Base-by-base conservation (phyloP, 2,113 vertebrate species). In the Tinamus guttatus region DNA sequence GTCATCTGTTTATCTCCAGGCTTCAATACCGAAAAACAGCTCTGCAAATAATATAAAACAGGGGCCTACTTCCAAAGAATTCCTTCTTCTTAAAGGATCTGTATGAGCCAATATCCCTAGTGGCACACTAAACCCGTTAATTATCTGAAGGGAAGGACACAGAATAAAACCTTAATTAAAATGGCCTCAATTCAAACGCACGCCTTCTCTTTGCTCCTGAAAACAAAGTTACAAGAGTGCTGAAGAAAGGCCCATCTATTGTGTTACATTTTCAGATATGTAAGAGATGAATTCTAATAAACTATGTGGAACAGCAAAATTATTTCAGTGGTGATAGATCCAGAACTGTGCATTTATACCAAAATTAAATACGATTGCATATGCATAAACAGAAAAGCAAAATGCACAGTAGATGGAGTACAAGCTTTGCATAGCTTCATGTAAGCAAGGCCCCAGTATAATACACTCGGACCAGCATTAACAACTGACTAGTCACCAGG, bases 311-410 rank as follows among this genome's bases (percentile, higher is more conserved):
- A 87, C 30, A 91, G 82, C 68, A 80, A 87, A 82, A 92, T 32
- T 60, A 54, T 75, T 82, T 87, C 60, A 67, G n/a, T 21, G 38
- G 52, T 70, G 60, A 54, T 92, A 92, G 85, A 94, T 93, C 80
- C 34, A 85, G 74, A 95, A 97, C 94, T 63, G 59, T 54, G 93
- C 43, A 65, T 84, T 90, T 94, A 71, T 63, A 82, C n/a, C 79
- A 88, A 63, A 77, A 76, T 51, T 93, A 80, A 94, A 41, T 64
- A 38, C 85, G 51, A 83, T 60, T 17, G 52, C 49, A 76, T 38
- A 69, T 25, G 15, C 65, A 78, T 49, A 41, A 85, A 81, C 24
- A 40, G 6, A 71, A 64, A 1, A 73, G n/a, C 19, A 69, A 52
- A 89, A 93, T 85, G 82, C 81, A 93, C 75, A 74, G 79, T 43